Evolutionary conservation across 1,140 invertebrate species (phyloP).

Genomic region (Nephotettix cincticeps): DNA sequence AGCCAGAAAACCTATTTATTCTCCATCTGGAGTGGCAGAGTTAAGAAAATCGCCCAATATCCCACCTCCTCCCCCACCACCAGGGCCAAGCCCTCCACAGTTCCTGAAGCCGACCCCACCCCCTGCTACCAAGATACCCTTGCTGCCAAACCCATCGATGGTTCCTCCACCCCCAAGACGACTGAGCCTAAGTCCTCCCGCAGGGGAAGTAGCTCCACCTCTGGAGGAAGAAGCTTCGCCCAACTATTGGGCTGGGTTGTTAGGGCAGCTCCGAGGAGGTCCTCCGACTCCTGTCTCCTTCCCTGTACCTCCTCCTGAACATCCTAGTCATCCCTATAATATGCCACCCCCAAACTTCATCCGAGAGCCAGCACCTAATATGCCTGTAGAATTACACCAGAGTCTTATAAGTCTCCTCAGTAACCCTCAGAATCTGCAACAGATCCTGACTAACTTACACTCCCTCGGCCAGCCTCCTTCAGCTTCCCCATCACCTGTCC

Average conservation of each 20-base stretch:
- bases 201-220: slow-evolving; percentile 12
- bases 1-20: background rate
- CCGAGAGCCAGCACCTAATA: slow-evolving; percentile 23
- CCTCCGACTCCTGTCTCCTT: slow-evolving; percentile 26
- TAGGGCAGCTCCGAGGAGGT: slow-evolving; percentile 17
- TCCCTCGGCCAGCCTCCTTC: slow-evolving; percentile 21
- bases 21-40: background rate
- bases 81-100: background rate
- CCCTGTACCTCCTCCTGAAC: slow-evolving; percentile 16
- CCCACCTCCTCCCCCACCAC: background rate
- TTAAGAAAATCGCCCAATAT: background rate
- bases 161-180: background rate
- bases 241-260: slow-evolving; percentile 19
- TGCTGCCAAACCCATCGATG: slow-evolving; percentile 28
- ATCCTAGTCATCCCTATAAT: slow-evolving; percentile 17
- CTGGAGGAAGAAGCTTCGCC: slow-evolving; percentile 10
- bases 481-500: slow-evolving; percentile 32
- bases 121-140: background rate
- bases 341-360: slow-evolving; percentile 28
- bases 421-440: slow-evolving; percentile 46
- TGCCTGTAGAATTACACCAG: slow-evolving; percentile 44
- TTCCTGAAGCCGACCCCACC: slow-evolving; percentile 13
- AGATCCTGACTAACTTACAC: slow-evolving; percentile 41
- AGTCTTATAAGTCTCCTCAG: slow-evolving; percentile 44
- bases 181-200: slow-evolving; percentile 24